Evolutionary conservation across 2,888 invertebrate species (phyloP).

Genomic region (Conus canariensis): DNA sequence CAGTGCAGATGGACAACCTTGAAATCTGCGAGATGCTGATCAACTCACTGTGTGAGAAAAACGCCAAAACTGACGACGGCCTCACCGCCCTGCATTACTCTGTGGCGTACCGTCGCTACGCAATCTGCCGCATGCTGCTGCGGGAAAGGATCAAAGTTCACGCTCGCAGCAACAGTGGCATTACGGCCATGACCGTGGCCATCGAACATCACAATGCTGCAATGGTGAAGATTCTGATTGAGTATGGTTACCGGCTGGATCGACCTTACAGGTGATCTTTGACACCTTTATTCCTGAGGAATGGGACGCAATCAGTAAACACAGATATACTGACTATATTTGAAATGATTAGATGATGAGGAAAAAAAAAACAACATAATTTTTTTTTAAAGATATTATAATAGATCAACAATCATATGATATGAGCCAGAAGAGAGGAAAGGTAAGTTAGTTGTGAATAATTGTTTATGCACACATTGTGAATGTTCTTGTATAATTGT

Average conservation of each 20-base stretch:
- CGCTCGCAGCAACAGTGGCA: constrained; percentile 66
- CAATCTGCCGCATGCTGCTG: constrained; percentile 69
- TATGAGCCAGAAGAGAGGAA: too few species aligned
- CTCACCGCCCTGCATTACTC: constrained; percentile 73
- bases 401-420: too few species aligned
- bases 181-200: constrained; percentile 74
- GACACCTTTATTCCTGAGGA: neutral
- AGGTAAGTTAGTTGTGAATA: too few species aligned
- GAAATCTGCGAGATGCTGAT: constrained; percentile 70
- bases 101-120: constrained; percentile 69
- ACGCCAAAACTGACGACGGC: constrained; percentile 68
- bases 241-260: constrained; percentile 72
- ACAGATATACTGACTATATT: too few species aligned
- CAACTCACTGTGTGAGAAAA: constrained; percentile 71
- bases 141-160: constrained; percentile 66
- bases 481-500: too few species aligned
- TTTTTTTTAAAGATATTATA: too few species aligned
- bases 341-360: too few species aligned
- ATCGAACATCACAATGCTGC: constrained; percentile 70
- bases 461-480: too few species aligned
- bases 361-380: too few species aligned
- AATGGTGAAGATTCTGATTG: constrained; percentile 69
- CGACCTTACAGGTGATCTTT: constrained; percentile 57
- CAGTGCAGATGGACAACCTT: constrained; percentile 68
- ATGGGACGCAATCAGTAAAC: too few species aligned